Conservation (phyloP, 1,140 invertebrate species). For the Gryon sp. region DNA sequence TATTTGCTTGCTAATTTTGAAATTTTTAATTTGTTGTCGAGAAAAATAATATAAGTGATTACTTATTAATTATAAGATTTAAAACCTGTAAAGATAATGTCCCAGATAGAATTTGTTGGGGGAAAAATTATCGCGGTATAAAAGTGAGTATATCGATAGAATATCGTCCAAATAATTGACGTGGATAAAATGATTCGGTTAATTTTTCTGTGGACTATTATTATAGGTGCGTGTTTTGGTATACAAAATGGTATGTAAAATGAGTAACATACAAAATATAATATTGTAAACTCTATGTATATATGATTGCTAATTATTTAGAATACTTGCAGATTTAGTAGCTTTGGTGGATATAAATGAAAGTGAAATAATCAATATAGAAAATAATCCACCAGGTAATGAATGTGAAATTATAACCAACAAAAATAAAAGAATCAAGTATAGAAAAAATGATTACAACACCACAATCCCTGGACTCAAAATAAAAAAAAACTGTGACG, state of each 20-base stretch:
- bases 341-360: background rate
- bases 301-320: too few species aligned
- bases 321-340: background rate
- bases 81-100: constrained; percentile 4
- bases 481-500: background rate
- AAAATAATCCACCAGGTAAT: background rate
- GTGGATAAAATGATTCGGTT: constrained; percentile 13
- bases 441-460: background rate
- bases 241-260: too few species aligned
- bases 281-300: background rate
- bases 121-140: constrained; percentile 34
- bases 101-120: background rate
- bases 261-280: too few species aligned
- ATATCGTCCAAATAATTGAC: constrained; percentile 19
- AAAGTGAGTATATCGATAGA: constrained; percentile 22
- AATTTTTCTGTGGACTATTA: background rate
- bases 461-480: background rate
- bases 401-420: background rate
- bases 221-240: background rate
- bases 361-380: background rate
- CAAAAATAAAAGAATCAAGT: background rate
- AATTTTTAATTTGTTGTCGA: too few species aligned
- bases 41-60: too few species aligned
- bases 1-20: too few species aligned
- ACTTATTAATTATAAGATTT: too few species aligned